Conservation (phyloP, 2,888 invertebrate genomes). For the Tricholauxania praeusta region DNA sequence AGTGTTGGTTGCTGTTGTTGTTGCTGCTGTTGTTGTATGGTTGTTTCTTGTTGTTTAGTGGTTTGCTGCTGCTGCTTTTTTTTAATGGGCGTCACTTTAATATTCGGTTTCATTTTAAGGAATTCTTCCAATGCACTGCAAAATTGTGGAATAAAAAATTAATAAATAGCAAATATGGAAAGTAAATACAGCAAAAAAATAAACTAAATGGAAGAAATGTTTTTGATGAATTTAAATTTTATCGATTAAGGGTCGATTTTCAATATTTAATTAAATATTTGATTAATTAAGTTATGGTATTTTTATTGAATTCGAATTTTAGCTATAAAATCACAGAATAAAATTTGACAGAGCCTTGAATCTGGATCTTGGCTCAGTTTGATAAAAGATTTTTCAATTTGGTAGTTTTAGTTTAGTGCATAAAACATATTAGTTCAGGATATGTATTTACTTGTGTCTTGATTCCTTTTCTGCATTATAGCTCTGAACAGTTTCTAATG, state of each 20-base stretch:
- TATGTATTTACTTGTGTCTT: constrained; percentile 61
- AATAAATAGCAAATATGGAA: neutral
- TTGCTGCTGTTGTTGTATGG: constrained; percentile 46
- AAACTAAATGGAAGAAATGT: neutral
- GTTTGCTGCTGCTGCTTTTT: constrained; percentile 41
- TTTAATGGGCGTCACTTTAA: constrained; percentile 63
- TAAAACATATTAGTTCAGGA: neutral
- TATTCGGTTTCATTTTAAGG: constrained; percentile 65
- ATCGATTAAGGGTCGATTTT: too few relatives aligned
- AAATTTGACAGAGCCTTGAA: too few relatives aligned
- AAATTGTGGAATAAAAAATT: neutral
- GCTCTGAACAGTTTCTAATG: neutral
- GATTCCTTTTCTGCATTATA: constrained; percentile 58
- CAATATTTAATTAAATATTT: too few relatives aligned
- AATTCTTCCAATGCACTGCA: constrained; percentile 64
- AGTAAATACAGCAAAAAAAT: neutral
- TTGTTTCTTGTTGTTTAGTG: constrained; percentile 45
- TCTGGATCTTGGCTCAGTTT: too few relatives aligned
- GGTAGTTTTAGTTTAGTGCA: too few relatives aligned
- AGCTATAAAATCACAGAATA: too few relatives aligned
- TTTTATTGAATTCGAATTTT: too few relatives aligned
- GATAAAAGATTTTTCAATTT: too few relatives aligned
- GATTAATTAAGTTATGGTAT: too few relatives aligned
- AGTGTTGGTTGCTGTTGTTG: constrained; percentile 23
- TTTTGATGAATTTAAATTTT: too few relatives aligned